Base-by-base conservation (phyloP, 2,113 vertebrate species). In the Larimichthys polyactis region DNA sequence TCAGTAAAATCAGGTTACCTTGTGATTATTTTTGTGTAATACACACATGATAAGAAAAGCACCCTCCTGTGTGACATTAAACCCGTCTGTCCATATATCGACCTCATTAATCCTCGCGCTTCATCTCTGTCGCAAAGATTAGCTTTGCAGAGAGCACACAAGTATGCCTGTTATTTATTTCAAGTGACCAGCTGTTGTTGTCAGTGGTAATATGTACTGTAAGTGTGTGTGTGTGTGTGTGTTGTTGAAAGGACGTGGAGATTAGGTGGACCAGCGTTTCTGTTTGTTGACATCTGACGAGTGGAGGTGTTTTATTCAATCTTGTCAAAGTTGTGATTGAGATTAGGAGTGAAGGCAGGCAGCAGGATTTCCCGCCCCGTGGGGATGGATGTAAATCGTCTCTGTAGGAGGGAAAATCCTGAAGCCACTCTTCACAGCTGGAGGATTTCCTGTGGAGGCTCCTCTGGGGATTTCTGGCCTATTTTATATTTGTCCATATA, bases 131-230 rank as follows among this genome's bases (percentile, higher is more conserved):
- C 11, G 68, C 78, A 66, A 81, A 90, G 92, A 92, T 89, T 91
- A 93, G 92, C 91, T 92, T 73, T 85, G 71, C 69, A 72, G 73
- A 44, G 51, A 68, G 81, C 68, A 17, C 20, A 79, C 49, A 86
- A 88, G 78, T 84, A 75, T 71, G 66, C 71, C 8, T 91, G 87
- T 91, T 90, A 89, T 90, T 88, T 79, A 85, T 85, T 78, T 65
- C 48, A 84, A 79, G 76, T 72, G 83, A 91, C 87, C 90, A 90
- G 87, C 88, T 92, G 92, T 87, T 91, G 89, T 86, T 86, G 48
- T 88, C 52, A 1, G 48, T 46, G 29, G 22, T 75, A 36, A 58
- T 36, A 55, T 54, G 1, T 52, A 44, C 27, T 83, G 27, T 85
- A 4, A 4, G 58, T 72, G 14, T 63, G 66, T 44, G 24, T 57